Evolutionary conservation across 1,140 invertebrate species (phyloP), one percentile per base, ranked within the genome.

Genomic region (roundworm (Caenorhabditis elegans)): DNA sequence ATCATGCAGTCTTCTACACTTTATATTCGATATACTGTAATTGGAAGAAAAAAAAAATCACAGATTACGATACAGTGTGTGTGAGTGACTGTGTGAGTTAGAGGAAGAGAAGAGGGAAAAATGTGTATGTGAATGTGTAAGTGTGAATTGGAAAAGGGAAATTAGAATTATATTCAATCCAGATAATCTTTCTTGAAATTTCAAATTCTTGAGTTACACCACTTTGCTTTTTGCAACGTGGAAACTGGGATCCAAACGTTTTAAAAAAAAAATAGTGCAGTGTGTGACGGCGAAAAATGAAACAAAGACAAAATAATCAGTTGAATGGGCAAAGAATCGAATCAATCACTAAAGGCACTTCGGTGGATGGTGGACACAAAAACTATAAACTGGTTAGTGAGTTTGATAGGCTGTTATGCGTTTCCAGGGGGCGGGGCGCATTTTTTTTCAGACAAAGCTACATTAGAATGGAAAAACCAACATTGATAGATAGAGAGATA

Each of bases 401-500:
- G 19, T 39, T 70, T 4, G 34, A 28, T 39, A 17, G n/a, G 34
- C 5, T 43, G 60, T 70, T 70, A 60, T 26, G 53, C 53, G 26
- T 60, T 60, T 34, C 34, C n/a, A 11, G 26, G 60, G 60, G 34
- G 60, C 17, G 34, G 60, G 60, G 60, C 60, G 60, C 60, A 31
- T 39, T 70, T 26, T n/a, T n/a, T 34, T 60, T 10, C 26, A 31
- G 51, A 55, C 11, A 70, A 19, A 43, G 60, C 60, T 70, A 70
- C n/a, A n/a, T 70, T 77, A 77, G 76, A 31, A 49, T 48, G 31
- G 31, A 77, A 77, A 77, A 48, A 77, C 48, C 76, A 77, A 77
- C 46, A 77, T 77, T 77, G 43, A 77, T 49, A 77, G 28, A 53
- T 51, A 48, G 76, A 77, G 48, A 77, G 46, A 53, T 51, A 53